These are phyloP conservation scores for Xylocampa areola DNA, from an alignment of 2,888 invertebrate species.

Conservation along the genomic window DNA sequence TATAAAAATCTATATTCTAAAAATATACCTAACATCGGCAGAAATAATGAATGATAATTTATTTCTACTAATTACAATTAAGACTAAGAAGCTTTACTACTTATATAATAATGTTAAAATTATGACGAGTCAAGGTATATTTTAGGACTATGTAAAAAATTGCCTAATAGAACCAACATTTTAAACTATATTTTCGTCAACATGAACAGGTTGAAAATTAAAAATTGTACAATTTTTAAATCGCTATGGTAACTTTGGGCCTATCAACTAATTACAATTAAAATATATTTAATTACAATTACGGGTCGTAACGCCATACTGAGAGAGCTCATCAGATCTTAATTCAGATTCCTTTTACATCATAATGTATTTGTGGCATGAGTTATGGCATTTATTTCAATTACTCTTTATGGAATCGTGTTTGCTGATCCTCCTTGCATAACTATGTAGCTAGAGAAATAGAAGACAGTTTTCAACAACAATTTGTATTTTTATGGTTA, in stretches of 20 bases:
- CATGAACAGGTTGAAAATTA: conserved; percentile 60
- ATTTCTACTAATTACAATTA: conserved; percentile 63
- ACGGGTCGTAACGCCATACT: conserved; percentile 53
- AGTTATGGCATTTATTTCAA: conserved; percentile 69
- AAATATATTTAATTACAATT: conserved; percentile 59
- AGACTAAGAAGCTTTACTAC: conserved; percentile 73
- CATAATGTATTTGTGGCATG: conserved; percentile 67
- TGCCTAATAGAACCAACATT: conserved; percentile 57
- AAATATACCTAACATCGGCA: conserved; percentile 53
- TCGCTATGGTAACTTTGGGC: conserved; percentile 83
- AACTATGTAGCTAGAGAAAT: not conserved
- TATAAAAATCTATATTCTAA: conserved; percentile 56
- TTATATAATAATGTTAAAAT: conserved; percentile 70
- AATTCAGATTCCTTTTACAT: conserved; percentile 42
- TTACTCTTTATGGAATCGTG: conserved; percentile 48
- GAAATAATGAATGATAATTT: conserved; percentile 55
- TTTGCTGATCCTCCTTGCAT: conserved; percentile 66
- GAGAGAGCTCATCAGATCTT: conserved; percentile 62
- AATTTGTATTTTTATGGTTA: too few relatives aligned
- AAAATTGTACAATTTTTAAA: conserved; percentile 80
- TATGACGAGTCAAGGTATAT: conserved; percentile 69
- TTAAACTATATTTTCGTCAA: conserved; percentile 56
- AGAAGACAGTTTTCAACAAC: not conserved
- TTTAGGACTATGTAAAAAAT: conserved; percentile 55
- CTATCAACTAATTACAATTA: conserved; percentile 74